Evolutionary conservation across 2,888 invertebrate species (phyloP).

Genomic region (Drosophila ochracea): DNA sequence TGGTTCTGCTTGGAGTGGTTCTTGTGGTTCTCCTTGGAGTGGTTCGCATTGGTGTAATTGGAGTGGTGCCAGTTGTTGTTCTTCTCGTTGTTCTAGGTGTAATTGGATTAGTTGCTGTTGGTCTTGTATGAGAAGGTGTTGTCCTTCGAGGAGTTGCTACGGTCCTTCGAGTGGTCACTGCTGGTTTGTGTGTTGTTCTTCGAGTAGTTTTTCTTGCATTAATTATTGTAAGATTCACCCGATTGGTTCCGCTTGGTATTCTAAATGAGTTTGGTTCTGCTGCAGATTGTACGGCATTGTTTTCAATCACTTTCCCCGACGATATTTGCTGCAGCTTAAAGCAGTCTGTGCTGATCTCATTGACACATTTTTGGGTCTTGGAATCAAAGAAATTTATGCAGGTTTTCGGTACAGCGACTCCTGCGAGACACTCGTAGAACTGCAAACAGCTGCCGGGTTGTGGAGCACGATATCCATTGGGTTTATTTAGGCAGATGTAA

Average conservation of each 20-base stretch:
- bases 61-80: not conserved
- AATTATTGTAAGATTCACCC: no score
- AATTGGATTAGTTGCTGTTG: no score
- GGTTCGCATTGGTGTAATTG: not conserved
- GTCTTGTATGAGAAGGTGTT: no score
- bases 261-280: no score
- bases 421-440: constrained; percentile 17
- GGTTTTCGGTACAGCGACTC: constrained; percentile 13
- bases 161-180: no score
- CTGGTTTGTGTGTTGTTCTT: not conserved
- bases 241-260: no score
- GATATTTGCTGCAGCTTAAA: not conserved
- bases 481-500: constrained; percentile 5
- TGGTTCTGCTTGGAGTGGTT: not conserved
- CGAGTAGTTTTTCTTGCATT: not conserved
- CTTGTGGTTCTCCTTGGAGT: not conserved
- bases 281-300: no score
- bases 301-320: not conserved
- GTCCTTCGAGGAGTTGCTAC: no score
- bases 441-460: constrained; percentile 9
- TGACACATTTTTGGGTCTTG: constrained; percentile 13
- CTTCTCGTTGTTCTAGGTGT: no score
- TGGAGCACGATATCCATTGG: constrained; percentile 10
- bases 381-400: constrained; percentile 13
- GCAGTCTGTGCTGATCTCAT: constrained; percentile 11